Conservation (phyloP, 2,797 vertebrate species). For the Eleutherodactylus coqui region DNA sequence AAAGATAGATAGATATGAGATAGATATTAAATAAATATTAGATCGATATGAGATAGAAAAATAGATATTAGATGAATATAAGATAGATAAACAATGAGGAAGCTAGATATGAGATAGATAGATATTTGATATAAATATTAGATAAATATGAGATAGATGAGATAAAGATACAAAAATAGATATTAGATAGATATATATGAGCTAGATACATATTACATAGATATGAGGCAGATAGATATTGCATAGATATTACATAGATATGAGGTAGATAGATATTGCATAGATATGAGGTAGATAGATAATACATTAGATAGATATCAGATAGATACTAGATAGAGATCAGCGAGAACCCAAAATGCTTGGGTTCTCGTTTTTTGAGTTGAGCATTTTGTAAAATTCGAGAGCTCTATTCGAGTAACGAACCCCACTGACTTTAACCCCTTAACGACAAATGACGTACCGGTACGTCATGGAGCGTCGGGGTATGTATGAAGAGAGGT, state of each 20-base stretch:
- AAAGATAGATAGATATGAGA: neutral
- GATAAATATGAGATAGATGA: neutral
- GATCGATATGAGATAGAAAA: neutral
- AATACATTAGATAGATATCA: neutral
- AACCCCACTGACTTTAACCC: no score
- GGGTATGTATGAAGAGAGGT: no score
- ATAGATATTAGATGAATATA: neutral
- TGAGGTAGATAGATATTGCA: neutral
- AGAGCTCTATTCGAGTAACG: no score
- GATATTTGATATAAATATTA: neutral
- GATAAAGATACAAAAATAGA: neutral
- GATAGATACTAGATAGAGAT: neutral
- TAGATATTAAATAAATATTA: neutral
- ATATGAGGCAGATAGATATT: neutral
- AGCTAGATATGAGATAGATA: no score
- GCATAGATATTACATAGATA: neutral
- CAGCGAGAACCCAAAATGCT: no score
- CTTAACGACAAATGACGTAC: no score
- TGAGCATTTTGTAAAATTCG: no score
- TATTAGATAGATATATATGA: neutral
- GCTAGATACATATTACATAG: neutral
- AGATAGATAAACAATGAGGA: no score
- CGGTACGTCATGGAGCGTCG: no score
- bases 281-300: neutral
- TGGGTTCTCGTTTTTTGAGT: no score